Evolutionary conservation across 2,797 vertebrate species (phyloP), one percentile per base, ranked within the genome.

Genomic region (Delichon dasypus): DNA sequence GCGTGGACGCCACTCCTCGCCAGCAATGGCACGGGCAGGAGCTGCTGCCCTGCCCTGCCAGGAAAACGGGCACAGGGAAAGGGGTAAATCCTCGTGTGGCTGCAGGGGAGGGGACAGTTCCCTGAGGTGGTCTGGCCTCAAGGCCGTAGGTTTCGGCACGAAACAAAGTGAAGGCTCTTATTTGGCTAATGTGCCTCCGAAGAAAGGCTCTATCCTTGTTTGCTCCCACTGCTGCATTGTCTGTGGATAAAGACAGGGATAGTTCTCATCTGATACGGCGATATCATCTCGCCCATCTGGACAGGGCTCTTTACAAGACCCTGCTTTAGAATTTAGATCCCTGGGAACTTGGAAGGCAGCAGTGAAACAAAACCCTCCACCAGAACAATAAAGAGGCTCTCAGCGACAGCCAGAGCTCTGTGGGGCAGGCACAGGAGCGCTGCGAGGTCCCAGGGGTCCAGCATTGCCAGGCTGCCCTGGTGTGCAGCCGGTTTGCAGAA

Each of bases 301-400:
- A 88, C 27, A 3, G 94, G 91, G 91, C 70, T 91, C 88, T 96
- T 88, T 85, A 79, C 80, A 85, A 93, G 94, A 90, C 89, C 95
- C 80, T 82, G 65, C 94, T 93, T 93, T 93, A 95, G 89, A 94
- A 93, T 90, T 95, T 95, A 97, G 95, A 97, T 95, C 89, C 96
- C 94, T 97, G 94, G 95, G 94, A 96, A 96, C 95, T 94, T 97
- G 95, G 94, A 96, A 94, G 77, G 95, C 92, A 94, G 95, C 95
- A 88, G 71, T 70, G 95, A 96, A 96, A 96, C 84, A 88, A 95
- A 96, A 96, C 85, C 88, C 94, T 88, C 48, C 0, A 2, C 67
- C 42, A 78, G 91, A 92, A 96, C 94, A 96, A 96, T 82, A 47
- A 75, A 64, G 91, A 91, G 85, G 74, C 91, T 91, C 90, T 78